Conservation (phyloP, 2,797 vertebrate species). For the Craterocephalus amniculus region DNA sequence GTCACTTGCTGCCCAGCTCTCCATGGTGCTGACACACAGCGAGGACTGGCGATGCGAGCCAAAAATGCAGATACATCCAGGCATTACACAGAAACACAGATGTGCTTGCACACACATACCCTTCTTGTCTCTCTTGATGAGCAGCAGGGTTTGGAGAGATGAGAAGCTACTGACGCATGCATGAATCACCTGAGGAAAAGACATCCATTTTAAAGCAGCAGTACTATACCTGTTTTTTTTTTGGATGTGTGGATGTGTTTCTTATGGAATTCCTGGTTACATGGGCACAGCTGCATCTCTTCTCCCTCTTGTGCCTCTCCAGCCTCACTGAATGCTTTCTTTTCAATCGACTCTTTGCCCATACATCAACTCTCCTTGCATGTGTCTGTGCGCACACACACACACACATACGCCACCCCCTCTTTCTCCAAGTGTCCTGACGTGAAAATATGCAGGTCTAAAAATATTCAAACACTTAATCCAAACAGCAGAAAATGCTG, state of each 20-base stretch:
- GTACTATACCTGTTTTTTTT: slow-evolving; percentile 40
- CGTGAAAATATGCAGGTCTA: slow-evolving; percentile 83
- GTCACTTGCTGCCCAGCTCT: slow-evolving; percentile 55
- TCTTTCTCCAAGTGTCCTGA: slow-evolving; percentile 59
- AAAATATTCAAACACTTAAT: slow-evolving; percentile 83
- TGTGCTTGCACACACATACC: slow-evolving; percentile 2
- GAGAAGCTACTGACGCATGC: not conserved
- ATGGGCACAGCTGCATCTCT: slow-evolving; percentile 74
- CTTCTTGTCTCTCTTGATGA: slow-evolving; percentile 15
- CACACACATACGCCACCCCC: slow-evolving; percentile 22
- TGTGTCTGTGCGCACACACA: too few relatives aligned
- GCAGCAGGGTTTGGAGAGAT: slow-evolving; percentile 28
- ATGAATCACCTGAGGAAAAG: slow-evolving; percentile 53
- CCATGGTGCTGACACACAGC: slow-evolving; percentile 53
- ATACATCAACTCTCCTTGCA: slow-evolving; percentile 63
- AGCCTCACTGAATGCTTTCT: slow-evolving; percentile 76
- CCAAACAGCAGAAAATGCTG: slow-evolving; percentile 76
- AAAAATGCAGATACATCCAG: slow-evolving; percentile 37
- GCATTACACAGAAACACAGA: slow-evolving; percentile 17
- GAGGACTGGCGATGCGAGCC: slow-evolving; percentile 32
- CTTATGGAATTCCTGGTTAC: slow-evolving; percentile 59
- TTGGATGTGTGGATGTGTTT: slow-evolving; percentile 15
- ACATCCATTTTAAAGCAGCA: slow-evolving; percentile 30
- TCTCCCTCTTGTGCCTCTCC: slow-evolving; percentile 52
- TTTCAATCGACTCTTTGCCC: slow-evolving; percentile 81